Conservation (phyloP, 2,113 vertebrate genomes). For the Pygoscelis antarcticus region DNA sequence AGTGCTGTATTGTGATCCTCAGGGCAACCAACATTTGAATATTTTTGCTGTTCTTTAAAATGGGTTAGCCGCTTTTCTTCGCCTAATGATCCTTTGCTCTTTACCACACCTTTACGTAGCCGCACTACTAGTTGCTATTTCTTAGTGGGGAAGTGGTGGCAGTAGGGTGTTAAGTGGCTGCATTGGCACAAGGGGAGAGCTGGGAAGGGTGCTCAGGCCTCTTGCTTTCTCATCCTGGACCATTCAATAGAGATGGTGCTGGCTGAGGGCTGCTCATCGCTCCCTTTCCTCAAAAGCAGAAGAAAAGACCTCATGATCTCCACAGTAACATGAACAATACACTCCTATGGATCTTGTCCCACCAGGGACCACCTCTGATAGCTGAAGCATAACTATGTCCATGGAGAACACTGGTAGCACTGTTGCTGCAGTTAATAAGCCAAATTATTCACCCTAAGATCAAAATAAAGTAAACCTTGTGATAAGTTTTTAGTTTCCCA, state of each 20-base stretch:
- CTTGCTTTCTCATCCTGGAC: neutral
- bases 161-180: neutral
- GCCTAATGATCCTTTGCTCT: neutral
- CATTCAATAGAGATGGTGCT: neutral
- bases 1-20: neutral
- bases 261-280: neutral
- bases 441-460: slow-evolving; percentile 4
- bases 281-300: neutral
- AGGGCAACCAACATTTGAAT: neutral
- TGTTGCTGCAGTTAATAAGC: neutral
- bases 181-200: neutral
- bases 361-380: neutral
- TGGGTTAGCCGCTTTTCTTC: neutral
- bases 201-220: neutral
- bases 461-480: slow-evolving; percentile 34
- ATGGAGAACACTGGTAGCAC: neutral
- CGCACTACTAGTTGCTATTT: neutral
- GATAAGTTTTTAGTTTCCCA: slow-evolving; percentile 50
- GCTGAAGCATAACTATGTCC: neutral
- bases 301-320: neutral
- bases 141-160: neutral
- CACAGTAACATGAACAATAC: neutral
- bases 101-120: neutral
- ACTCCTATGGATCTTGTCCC: neutral
- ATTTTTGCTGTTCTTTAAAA: neutral